These are phyloP conservation scores for Thereva nobilitata DNA, from an alignment of 2,888 invertebrate genomes.

Conservation along the genomic window DNA sequence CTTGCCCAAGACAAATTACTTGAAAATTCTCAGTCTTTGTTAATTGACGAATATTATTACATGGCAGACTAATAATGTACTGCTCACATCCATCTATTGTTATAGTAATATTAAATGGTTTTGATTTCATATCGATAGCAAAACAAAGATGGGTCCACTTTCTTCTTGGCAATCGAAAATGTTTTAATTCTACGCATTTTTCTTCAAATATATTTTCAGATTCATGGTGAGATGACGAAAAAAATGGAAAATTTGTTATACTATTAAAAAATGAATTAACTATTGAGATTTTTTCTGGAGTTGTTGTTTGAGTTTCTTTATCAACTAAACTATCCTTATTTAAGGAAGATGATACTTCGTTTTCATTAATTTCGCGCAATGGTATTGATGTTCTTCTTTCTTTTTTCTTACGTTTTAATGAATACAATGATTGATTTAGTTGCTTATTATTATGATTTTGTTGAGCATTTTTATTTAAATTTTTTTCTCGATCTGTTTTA, in stretches of 20 bases:
- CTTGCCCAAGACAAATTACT: slow-evolving; percentile 51
- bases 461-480: background rate
- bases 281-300: too few species aligned
- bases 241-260: slow-evolving; percentile 53
- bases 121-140: slow-evolving; percentile 48
- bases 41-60: slow-evolving; percentile 48
- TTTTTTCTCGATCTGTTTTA: slow-evolving; percentile 22
- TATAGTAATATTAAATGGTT: slow-evolving; percentile 49
- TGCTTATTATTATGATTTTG: background rate
- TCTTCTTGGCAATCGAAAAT: slow-evolving; percentile 49
- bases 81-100: slow-evolving; percentile 53
- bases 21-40: slow-evolving; percentile 52
- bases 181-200: slow-evolving; percentile 49
- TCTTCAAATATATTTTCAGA: slow-evolving; percentile 48
- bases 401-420: slow-evolving; percentile 5
- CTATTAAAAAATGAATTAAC: slow-evolving; percentile 49
- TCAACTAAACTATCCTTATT: slow-evolving; percentile 46
- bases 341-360: slow-evolving; percentile 44
- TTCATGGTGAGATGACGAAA: slow-evolving; percentile 48
- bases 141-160: slow-evolving; percentile 57
- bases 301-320: too few species aligned
- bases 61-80: slow-evolving; percentile 50
- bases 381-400: slow-evolving; percentile 22
- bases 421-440: too few species aligned
- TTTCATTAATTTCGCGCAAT: slow-evolving; percentile 11